Evolutionary conservation across 2,797 vertebrate genomes (phyloP).

Genomic region (Diceros bicornis): DNA sequence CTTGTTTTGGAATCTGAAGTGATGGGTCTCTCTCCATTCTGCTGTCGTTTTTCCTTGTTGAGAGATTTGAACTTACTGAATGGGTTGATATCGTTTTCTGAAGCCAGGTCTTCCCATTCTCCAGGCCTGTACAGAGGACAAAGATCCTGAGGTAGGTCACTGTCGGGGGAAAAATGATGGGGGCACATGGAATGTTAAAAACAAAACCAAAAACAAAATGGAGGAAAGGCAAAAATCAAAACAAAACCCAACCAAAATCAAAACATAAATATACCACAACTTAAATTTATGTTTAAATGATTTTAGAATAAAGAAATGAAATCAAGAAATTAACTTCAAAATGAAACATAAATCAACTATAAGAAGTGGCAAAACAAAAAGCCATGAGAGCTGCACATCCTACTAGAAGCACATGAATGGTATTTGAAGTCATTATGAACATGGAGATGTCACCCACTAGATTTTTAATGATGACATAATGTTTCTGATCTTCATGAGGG

Average conservation of each 20-base stretch:
- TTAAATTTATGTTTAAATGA: conserved; percentile 85
- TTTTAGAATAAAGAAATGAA: conserved; percentile 83
- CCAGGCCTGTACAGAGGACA: conserved; percentile 99
- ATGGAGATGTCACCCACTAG: neutral
- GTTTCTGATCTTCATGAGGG: conserved; percentile 41
- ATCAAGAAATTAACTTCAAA: conserved; percentile 81
- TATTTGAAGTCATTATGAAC: conserved; percentile 53
- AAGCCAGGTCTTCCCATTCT: conserved; percentile 98
- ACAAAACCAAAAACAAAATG: conserved; percentile 86
- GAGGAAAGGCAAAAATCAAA: conserved; percentile 86
- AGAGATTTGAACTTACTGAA: conserved; percentile 97
- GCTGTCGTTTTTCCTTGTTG: conserved; percentile 91
- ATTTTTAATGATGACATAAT: conserved; percentile 51
- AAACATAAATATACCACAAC: conserved; percentile 80
- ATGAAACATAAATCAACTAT: conserved; percentile 77
- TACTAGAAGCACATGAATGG: conserved; percentile 56
- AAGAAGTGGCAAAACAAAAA: conserved; percentile 76
- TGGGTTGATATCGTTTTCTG: conserved; percentile 96
- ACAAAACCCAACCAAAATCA: conserved; percentile 82
- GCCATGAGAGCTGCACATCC: conserved; percentile 6
- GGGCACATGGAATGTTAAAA: conserved; percentile 90
- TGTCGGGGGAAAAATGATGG: conserved; percentile 92
- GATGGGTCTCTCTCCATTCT: conserved; percentile 82
- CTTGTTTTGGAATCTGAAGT: conserved; percentile 73
- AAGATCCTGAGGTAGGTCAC: conserved; percentile 99